Evolutionary conservation across 2,888 invertebrate genomes (phyloP), one percentile per base, ranked within the genome.

Genomic region (Heliconius hortense): DNA sequence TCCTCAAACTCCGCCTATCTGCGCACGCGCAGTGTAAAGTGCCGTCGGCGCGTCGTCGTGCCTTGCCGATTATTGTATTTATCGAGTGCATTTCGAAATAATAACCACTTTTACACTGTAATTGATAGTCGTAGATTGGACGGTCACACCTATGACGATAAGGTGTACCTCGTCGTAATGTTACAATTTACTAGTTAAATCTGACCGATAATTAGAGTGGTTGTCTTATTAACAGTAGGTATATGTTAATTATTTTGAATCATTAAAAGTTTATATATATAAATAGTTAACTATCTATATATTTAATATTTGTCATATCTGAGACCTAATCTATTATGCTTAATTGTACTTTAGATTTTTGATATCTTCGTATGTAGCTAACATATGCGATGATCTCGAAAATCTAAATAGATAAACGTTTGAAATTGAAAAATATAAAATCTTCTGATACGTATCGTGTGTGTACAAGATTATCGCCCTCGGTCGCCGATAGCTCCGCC

Each of bases 61-160:
- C 7, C 86, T 81, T 88, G 88, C 84, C 86, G 86, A 89, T 91
- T 86, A 89, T 88, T 87, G 85, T 90, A 89, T 88, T 91, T 89
- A 91, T 85, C 83, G 84, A 89, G 85, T 82, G 84, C 87, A 90
- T 91, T 90, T 90, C 89, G 88, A 88, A 84, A 87, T 92, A 92
- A 92, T 92, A 85, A 89, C 83, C 85, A 87, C 88, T 90, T 89
- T 90, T 87, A 83, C 84, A 81, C 80, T 79, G 78, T 92, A 91
- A 92, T 91, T 90, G 89, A 86, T 87, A 89, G 90, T 87, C 88
- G 86, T 88, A 87, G 84, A 39, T 39, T 24, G 67, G 80, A 79
- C 80, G 77, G 84, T 78, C 85, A 87, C 88, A 87, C 88, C 89
- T 82, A 78, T 73, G 72, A 59, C 18, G 71, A 53, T 56, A 78